Base-by-base conservation (phyloP, 2,113 vertebrate genomes). In the Peromyscus polionotus region DNA sequence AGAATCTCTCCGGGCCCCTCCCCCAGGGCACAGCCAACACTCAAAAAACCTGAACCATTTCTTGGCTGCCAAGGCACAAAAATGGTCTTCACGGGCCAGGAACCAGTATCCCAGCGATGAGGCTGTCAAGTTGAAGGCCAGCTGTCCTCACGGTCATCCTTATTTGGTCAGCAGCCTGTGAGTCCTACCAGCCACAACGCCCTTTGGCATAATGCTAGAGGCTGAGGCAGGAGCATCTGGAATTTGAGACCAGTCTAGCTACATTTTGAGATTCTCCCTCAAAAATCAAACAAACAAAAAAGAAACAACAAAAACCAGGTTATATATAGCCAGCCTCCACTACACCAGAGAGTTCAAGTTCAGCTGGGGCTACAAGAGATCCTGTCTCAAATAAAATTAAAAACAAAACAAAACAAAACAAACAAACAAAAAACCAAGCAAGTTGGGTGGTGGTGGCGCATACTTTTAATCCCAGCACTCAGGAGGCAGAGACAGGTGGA, bases 31-130 rank as follows among this genome's bases (percentile, higher is more conserved):
- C 48, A 89, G 9, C 75, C 54, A 42, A 59, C 70, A 39, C 39
- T 6, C 72, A 81, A 0, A 79, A 94, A 89, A 54, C 73, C 59
- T 89, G 93, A 96, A 95, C 54, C 67, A 94, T 57, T 94, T 79
- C 61, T 92, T 96, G 93, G 91, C 42, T 96, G 68, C 26, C 79
- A 70, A 26, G 5, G 42, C 31, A 87, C 24, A 94, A 93, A 42
- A 73, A 73, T 63, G 36, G 36, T 63, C 81, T 88, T 88, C 81
- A 54, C 17, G 42, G 28, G 88, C 45, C 79, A 51, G 39, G 22
- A 94, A 9, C 17, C 80, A 65, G 73, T 36, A 57, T 5, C 24
- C n/a, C 26, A 33, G 48, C 76, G 26, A 92, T 19, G 16, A n/a
- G 48, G 90, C 54, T 83, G 72, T 89, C 76, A 73, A 94, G 31